Evolutionary conservation across 1,140 invertebrate species (phyloP).

Genomic region (Lerema accius): DNA sequence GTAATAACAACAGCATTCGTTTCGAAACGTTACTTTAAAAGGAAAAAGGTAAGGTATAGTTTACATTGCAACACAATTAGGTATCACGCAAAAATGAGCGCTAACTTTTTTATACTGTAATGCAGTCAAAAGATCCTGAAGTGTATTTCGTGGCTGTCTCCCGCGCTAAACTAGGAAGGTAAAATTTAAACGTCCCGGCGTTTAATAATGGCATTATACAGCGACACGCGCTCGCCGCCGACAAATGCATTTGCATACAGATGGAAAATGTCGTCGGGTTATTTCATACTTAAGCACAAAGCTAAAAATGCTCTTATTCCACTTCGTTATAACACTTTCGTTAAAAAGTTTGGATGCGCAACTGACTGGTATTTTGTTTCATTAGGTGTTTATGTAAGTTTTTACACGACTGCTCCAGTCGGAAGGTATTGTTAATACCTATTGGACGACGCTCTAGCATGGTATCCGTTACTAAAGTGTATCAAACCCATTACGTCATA

Average conservation of each 20-base stretch:
- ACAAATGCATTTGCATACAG: slow-evolving; percentile 65
- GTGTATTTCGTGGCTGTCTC: slow-evolving; percentile 4
- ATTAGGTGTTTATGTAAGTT: no score
- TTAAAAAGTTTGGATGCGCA: background rate
- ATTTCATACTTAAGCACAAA: slow-evolving; percentile 53
- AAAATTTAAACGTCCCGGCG: slow-evolving; percentile 21
- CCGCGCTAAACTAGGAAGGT: slow-evolving; percentile 23
- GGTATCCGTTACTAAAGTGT: no score
- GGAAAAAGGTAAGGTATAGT: no score
- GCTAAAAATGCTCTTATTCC: slow-evolving; percentile 21
- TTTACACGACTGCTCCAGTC: no score
- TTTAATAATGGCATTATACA: slow-evolving; percentile 28
- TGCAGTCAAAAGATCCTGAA: slow-evolving; percentile 2
- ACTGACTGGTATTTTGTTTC: background rate
- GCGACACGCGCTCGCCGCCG: slow-evolving; percentile 35
- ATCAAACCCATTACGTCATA: no score
- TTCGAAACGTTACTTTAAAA: no score
- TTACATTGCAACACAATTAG: no score
- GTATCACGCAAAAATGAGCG: background rate
- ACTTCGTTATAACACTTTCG: slow-evolving; percentile 16
- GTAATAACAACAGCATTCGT: no score
- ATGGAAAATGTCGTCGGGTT: slow-evolving; percentile 62
- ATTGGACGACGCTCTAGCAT: no score
- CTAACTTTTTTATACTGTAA: no score
- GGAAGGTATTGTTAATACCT: no score